Evolutionary conservation across 2,888 invertebrate genomes (phyloP), one percentile per base, ranked within the genome.

Genomic region (Crepidodera aurea): DNA sequence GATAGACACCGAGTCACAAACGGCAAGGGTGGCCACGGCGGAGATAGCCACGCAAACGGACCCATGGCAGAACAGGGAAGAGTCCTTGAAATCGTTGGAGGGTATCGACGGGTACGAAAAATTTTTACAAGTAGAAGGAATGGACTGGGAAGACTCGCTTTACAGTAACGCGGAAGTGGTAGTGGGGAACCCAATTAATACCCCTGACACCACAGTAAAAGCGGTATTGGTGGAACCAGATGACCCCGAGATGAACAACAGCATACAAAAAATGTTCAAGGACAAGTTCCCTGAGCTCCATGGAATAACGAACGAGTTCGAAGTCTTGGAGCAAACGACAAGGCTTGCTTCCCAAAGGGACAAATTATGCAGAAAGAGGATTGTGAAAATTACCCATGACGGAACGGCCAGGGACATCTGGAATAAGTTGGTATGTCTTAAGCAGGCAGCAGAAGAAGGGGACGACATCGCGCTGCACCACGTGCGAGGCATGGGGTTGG

Each of bases 221-320:
- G n/a, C n/a, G n/a, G n/a, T n/a, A n/a, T n/a, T n/a, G n/a, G n/a
- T n/a, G n/a, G n/a, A n/a, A n/a, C n/a, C n/a, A n/a, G n/a, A n/a
- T n/a, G n/a, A n/a, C n/a, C 39, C 16, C 6, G 42, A 46, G 1
- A 55, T 65, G 63, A 37, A 46, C 0, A 22, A 3, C 1, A 53
- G 60, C 19, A 58, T 62, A 1, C 61, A 64, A 29, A 62, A 18
- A 29, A n/a, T 60, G 2, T 63, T 0, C n/a, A n/a, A n/a, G n/a
- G n/a, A n/a, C n/a, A n/a, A n/a, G n/a, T n/a, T n/a, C n/a, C n/a
- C n/a, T n/a, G 55, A 62, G 15, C 44, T 65, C 1, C 42, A 2
- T 8, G 37, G 34, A 7, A 29, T 53, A 7, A 39, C 12, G 1
- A 57, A 25, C 6, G 64, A 61, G 3, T 44, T 57, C 12, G 61